phyloP scores from a whole-genome alignment of 2,113 vertebrate genomes.

The Prietella phreatophila region DNA sequence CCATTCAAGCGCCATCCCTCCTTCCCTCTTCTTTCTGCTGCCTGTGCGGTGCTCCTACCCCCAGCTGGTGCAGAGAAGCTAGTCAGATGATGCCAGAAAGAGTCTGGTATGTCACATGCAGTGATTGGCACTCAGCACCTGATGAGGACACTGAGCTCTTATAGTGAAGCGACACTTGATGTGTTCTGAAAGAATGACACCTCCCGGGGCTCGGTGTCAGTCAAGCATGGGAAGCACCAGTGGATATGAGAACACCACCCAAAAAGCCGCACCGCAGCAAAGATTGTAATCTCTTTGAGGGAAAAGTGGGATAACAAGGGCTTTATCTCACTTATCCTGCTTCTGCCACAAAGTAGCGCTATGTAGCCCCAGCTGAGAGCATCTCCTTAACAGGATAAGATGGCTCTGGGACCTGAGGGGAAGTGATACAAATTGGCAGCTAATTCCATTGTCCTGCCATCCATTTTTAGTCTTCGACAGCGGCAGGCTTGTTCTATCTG shows the following conservation, averaged over 20 bases:
- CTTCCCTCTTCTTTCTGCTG: conserved; percentile 49
- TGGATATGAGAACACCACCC: conserved; percentile 52
- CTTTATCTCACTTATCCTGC: conserved; percentile 68
- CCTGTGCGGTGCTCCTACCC: conserved; percentile 58
- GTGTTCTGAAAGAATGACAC: conserved; percentile 72
- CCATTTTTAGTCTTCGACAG: conserved; percentile 54
- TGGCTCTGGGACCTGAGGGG: conserved; percentile 56
- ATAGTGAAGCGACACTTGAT: conserved; percentile 59
- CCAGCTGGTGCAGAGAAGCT: conserved; percentile 65
- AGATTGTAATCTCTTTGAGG: conserved; percentile 72
- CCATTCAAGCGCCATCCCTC: conserved; percentile 56
- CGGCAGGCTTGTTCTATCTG: conserved; percentile 51
- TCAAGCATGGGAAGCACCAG: conserved; percentile 69
- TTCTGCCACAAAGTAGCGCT: conserved; percentile 61
- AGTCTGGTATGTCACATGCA: conserved; percentile 64
- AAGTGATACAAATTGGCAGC: conserved; percentile 72
- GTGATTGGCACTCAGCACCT: conserved; percentile 45
- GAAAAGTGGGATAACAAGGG: conserved; percentile 69
- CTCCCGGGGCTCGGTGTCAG: conserved; percentile 83
- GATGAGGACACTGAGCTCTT: conserved; percentile 30
- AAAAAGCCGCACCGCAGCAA: conserved; percentile 66
- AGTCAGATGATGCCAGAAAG: conserved; percentile 61
- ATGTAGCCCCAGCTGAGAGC: conserved; percentile 65
- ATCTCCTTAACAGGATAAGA: conserved; percentile 68
- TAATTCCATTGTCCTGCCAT: conserved; percentile 67